Evolutionary conservation across 2,797 vertebrate species (phyloP).

Genomic region (Eremophila alpestris): DNA sequence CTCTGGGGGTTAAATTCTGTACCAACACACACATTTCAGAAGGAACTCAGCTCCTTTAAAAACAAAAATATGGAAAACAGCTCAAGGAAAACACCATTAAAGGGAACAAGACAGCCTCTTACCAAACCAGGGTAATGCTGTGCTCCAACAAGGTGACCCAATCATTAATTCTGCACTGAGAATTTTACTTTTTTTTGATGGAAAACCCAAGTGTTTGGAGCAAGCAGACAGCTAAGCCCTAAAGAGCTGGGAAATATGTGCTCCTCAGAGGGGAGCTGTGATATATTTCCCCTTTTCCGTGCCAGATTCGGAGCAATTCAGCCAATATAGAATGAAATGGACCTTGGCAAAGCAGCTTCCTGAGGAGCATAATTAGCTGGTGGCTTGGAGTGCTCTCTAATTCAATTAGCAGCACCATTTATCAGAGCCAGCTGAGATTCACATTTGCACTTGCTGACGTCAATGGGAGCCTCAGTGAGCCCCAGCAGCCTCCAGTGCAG

Average conservation of each 20-base stretch:
- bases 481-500: conserved; percentile 67
- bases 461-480: conserved; percentile 45
- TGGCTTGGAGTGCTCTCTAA: conserved; percentile 73
- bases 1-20: neutral
- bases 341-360: conserved; percentile 71
- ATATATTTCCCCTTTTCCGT: conserved; percentile 35
- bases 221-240: neutral
- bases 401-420: conserved; percentile 77
- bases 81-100: neutral
- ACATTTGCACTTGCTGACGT: conserved; percentile 72
- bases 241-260: conserved; percentile 24
- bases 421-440: conserved; percentile 67
- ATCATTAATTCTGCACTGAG: neutral
- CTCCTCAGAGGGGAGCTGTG: conserved; percentile 45
- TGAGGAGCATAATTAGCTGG: conserved; percentile 74
- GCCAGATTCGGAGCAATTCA: conserved; percentile 52
- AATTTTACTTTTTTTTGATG: neutral
- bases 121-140: neutral
- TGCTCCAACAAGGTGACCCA: neutral
- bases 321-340: conserved; percentile 72
- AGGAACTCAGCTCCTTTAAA: neutral
- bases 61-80: neutral
- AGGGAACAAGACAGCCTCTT: neutral
- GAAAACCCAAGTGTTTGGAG: neutral
- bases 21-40: neutral